Conservation (phyloP, 2,888 invertebrate genomes). For the Quadriops clusia region DNA sequence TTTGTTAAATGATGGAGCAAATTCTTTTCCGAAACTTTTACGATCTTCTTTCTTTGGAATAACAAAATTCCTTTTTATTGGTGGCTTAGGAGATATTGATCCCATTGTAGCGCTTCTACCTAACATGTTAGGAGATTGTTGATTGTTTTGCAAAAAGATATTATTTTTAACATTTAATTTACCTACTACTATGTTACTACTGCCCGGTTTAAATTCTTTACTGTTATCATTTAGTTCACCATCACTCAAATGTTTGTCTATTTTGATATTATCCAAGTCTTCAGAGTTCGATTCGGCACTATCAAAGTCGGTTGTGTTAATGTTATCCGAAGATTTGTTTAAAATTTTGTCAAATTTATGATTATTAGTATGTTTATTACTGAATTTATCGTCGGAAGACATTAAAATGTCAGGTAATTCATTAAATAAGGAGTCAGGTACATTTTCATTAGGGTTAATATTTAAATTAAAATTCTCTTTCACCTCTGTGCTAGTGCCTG, state of each 20-base stretch:
- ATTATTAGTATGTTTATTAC: constrained; percentile 19
- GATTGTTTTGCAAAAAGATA: too few relatives aligned
- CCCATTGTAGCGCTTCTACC: constrained; percentile 15
- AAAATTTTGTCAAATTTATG: constrained; percentile 15
- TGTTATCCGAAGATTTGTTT: constrained; percentile 27
- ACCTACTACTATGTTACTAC: not conserved
- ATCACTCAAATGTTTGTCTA: too few relatives aligned
- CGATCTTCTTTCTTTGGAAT: constrained; percentile 27
- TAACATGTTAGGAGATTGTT: too few relatives aligned
- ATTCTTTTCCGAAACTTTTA: constrained; percentile 30
- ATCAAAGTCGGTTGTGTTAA: constrained; percentile 29
- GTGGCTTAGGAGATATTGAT: constrained; percentile 13
- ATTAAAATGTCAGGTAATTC: constrained; percentile 21
- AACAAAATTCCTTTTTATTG: constrained; percentile 27
- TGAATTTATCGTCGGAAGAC: constrained; percentile 20
- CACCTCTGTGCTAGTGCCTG: constrained; percentile 63
- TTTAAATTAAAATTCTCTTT: constrained; percentile 30
- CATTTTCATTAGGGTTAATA: constrained; percentile 12
- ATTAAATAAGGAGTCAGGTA: too few relatives aligned
- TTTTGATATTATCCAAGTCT: constrained; percentile 18
- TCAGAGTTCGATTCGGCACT: constrained; percentile 33
- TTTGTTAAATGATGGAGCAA: constrained; percentile 24
- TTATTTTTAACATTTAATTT: not conserved
- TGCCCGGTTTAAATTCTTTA: constrained; percentile 2
- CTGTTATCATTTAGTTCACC: constrained; percentile 4